Percentiles rank a stretch among this genome's conserved stretches.
These are phyloP conservation scores for Oreortyx pictus DNA, from an alignment of 2,797 vertebrate species.

Conservation along the genomic window DNA sequence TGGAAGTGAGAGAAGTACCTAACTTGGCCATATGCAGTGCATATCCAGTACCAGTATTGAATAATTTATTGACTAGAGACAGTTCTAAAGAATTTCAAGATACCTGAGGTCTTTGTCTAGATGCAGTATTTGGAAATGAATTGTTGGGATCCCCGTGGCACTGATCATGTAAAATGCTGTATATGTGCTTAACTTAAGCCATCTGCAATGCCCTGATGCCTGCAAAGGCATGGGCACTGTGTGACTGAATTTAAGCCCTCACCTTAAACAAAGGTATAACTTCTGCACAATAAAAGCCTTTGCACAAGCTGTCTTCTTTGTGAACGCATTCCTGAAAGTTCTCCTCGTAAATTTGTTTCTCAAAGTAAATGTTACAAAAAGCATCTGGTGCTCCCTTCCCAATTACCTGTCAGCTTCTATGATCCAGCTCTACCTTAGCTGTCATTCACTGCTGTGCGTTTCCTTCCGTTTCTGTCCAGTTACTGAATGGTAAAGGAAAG, in stretches of 20 bases:
- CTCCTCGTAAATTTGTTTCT: neutral
- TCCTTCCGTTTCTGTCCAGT: neutral
- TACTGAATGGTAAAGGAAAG: neutral
- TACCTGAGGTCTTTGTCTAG: neutral
- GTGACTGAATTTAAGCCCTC: neutral
- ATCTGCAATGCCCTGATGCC: neutral
- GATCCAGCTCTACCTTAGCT: neutral
- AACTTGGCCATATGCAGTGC: neutral
- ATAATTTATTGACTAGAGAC: neutral
- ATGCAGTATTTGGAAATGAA: neutral
- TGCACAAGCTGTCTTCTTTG: neutral
- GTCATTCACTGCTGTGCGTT: neutral
- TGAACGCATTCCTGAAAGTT: neutral
- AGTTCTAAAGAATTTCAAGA: neutral
- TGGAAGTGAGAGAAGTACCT: neutral
- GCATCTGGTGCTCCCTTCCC: neutral
- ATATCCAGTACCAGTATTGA: neutral
- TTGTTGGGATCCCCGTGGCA: neutral
- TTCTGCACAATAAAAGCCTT: neutral
- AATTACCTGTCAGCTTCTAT: neutral
- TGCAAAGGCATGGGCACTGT: neutral
- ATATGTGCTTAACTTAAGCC: neutral
- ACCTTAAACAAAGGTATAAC: neutral
- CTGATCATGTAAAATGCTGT: fast-evolving
- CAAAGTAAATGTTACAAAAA: neutral